Conservation (phyloP, 64 coral and sea anemone species). For the Montipora efflorescens region DNA sequence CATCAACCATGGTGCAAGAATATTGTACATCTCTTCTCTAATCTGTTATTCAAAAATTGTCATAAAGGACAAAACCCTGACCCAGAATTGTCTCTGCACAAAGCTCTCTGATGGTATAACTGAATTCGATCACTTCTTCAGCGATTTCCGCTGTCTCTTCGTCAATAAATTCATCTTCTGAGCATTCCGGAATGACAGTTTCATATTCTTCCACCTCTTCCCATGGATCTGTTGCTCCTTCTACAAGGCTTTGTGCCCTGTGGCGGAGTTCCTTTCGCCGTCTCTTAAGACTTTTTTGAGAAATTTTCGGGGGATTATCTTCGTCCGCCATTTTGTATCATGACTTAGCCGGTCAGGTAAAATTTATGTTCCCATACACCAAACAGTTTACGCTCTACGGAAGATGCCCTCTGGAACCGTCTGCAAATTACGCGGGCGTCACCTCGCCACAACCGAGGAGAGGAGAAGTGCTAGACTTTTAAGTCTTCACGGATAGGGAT, state of each 20-base stretch:
- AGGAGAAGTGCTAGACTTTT: too few species aligned
- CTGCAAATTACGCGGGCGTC: too few species aligned
- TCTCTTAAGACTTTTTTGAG: constrained; percentile 50
- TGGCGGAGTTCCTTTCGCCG: constrained; percentile 82
- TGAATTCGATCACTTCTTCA: constrained; percentile 91
- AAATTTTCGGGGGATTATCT: background rate
- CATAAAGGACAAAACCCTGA: constrained; percentile 17
- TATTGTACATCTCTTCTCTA: background rate
- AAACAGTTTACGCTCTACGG: too few species aligned
- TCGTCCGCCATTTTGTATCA: constrained; percentile 71
- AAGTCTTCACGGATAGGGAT: too few species aligned
- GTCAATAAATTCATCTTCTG: constrained; percentile 91
- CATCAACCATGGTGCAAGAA: rapidly evolving
- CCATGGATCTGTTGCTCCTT: constrained; percentile 78
- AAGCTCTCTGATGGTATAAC: constrained; percentile 81
- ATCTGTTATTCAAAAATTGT: background rate
- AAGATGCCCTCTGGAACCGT: too few species aligned
- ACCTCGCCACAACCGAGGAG: too few species aligned
- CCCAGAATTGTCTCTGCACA: constrained; percentile 89
- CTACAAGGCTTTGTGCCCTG: constrained; percentile 89
- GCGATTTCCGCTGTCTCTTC: constrained; percentile 93
- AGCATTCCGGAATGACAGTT: constrained; percentile 83
- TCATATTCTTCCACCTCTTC: constrained; percentile 87
- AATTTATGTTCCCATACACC: too few species aligned
- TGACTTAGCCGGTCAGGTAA: background rate